Percentiles rank a stretch among this genome's conserved stretches.
Conservation (phyloP, 2,113 vertebrate species). For the Potamarius usumacintae region DNA sequence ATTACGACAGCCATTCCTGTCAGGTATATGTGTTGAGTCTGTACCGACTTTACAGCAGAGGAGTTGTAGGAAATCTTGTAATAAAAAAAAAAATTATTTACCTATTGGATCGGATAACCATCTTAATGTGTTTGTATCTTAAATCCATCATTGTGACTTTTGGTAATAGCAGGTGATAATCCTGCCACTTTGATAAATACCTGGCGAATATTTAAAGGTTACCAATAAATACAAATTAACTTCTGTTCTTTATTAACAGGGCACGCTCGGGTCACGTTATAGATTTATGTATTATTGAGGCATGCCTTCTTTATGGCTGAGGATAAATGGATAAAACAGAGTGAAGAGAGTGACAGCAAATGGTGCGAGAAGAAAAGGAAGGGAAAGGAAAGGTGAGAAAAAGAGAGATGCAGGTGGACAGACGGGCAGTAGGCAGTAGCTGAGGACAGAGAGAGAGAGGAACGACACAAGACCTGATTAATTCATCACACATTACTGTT, state of each 20-base stretch:
- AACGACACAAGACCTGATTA: constrained; percentile 26
- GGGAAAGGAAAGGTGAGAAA: constrained; percentile 9
- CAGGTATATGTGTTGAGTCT: background rate
- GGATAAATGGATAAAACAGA: background rate
- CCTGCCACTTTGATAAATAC: background rate
- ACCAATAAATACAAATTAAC: constrained; percentile 5
- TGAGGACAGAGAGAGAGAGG: background rate
- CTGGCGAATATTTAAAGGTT: constrained; percentile 14
- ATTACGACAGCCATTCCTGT: background rate
- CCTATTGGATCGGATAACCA: background rate
- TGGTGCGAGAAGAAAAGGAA: background rate
- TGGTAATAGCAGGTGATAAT: background rate
- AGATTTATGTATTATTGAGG: background rate
- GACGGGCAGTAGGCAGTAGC: constrained; percentile 27
- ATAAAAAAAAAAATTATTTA: background rate
- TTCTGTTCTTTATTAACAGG: background rate
- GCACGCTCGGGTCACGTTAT: background rate
- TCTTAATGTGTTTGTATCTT: background rate
- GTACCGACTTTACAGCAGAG: background rate
- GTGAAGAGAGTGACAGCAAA: background rate
- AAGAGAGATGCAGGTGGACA: constrained; percentile 15
- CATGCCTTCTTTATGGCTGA: background rate
- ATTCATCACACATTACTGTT: constrained; percentile 20
- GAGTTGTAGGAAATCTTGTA: background rate
- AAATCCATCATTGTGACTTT: background rate